Evolutionary conservation across 2,113 vertebrate species (phyloP), one percentile per base, ranked within the genome.

Genomic region (Plotosus lineatus): DNA sequence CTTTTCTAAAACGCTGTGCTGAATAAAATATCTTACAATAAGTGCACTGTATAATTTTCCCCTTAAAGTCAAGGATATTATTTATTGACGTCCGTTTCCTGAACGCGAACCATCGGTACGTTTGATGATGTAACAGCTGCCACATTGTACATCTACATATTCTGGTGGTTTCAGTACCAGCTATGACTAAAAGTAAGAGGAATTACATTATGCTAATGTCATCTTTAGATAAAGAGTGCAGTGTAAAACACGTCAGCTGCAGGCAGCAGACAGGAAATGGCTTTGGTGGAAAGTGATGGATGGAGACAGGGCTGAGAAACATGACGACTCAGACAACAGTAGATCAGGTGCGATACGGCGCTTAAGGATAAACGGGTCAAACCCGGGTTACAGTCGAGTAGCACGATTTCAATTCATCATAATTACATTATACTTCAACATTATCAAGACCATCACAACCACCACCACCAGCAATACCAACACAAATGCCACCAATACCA

Each of bases 231-330:
- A 73, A 48, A 51, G 44, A 33, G 21, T 7, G n/a, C 14, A 2
- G 69, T 33, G 26, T 19, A 19, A 73, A 28, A 51, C 28, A 51
- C 21, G 26, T 50, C 68, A 50, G 68, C 68, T 50, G 68, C n/a
- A 50, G 68, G 68, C 69, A 10, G 46, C 0, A 28, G 69, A 51
- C 69, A 73, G 69, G 68, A 72, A 72, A 72, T 73, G 28, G 4
- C 26, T 73, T 6, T 2, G 69, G 26, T 31, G 5, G 69, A 21
- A 23, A 51, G 69, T 73, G 46, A 73, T 73, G 44, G 69, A 73
- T 73, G 69, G 44, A 73, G 46, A 50, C n/a, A 21, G 69, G 46
- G 26, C 28, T 19, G 28, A 73, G 69, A 19, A 33, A 73, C 46
- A 21, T 17, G 8, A 51, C 26, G 8, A 51, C 15, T 19, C 61